Conservation (phyloP, 2,113 vertebrate species). For the Grammomys surdaster region DNA sequence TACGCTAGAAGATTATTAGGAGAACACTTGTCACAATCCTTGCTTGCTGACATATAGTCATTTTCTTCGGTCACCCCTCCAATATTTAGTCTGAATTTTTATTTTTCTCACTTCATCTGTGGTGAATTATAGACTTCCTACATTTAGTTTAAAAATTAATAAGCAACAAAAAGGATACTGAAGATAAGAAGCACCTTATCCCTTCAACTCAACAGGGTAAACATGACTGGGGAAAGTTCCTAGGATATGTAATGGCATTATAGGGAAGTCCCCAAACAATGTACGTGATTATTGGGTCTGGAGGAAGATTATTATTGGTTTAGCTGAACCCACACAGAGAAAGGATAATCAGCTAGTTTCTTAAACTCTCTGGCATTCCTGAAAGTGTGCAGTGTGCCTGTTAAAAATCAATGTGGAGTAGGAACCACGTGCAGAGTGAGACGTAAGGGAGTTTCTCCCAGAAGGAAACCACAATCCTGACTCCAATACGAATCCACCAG, state of each 20-base stretch:
- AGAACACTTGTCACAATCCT: neutral
- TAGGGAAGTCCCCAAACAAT: neutral
- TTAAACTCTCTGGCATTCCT: neutral
- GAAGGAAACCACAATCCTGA: neutral
- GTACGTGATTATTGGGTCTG: neutral
- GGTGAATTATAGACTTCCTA: neutral
- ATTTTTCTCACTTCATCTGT: neutral
- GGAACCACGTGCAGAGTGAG: neutral
- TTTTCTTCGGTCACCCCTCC: neutral
- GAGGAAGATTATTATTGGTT: neutral
- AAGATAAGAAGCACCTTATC: neutral
- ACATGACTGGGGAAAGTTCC: neutral
- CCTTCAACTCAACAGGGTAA: neutral
- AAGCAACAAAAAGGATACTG: neutral
- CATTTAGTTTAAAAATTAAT: neutral
- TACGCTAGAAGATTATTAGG: neutral
- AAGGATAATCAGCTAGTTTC: neutral
- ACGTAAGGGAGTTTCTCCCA: neutral
- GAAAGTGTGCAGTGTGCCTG: neutral
- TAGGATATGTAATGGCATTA: neutral
- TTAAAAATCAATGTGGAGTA: neutral
- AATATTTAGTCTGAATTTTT: neutral
- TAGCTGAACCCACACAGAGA: neutral
- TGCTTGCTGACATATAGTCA: neutral
- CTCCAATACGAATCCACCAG: neutral